Conservation (phyloP, 2,797 vertebrate species). For the Aselliscus stoliczkanus region DNA sequence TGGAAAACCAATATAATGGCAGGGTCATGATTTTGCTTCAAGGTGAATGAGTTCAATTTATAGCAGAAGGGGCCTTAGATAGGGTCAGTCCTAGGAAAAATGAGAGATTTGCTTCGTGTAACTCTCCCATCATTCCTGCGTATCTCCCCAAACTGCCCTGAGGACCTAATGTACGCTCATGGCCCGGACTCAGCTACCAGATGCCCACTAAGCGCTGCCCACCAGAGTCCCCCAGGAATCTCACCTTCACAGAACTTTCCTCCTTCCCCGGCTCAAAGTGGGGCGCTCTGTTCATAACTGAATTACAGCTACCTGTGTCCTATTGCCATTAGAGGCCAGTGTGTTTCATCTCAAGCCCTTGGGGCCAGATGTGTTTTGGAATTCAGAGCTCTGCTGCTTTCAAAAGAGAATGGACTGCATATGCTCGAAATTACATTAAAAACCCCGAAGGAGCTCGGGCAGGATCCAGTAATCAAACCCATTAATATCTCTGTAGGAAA, state of each 20-base stretch:
- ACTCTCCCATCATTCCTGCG: too few species aligned
- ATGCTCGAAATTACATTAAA: neutral
- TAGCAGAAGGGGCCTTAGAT: neutral
- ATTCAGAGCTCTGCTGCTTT: neutral
- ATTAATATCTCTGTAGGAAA: neutral
- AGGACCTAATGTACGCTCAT: fast-evolving
- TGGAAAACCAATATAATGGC: neutral
- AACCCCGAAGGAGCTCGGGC: neutral
- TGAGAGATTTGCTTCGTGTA: too few species aligned
- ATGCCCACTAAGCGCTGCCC: neutral
- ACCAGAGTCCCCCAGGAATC: too few species aligned
- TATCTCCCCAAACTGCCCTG: neutral
- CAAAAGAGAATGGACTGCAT: fast-evolving
- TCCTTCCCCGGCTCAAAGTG: neutral
- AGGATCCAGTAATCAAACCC: neutral
- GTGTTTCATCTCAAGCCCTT: too few species aligned
- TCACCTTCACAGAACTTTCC: neutral
- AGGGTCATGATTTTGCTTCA: neutral
- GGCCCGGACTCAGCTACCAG: fast-evolving
- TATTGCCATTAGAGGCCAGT: neutral
- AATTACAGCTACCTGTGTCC: fast-evolving
- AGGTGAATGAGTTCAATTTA: neutral
- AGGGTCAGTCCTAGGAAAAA: neutral
- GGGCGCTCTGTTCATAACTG: neutral
- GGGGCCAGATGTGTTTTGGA: neutral